Evolutionary conservation across 2,888 invertebrate genomes (phyloP).

Genomic region (Marasmarcha lunaedactyla): DNA sequence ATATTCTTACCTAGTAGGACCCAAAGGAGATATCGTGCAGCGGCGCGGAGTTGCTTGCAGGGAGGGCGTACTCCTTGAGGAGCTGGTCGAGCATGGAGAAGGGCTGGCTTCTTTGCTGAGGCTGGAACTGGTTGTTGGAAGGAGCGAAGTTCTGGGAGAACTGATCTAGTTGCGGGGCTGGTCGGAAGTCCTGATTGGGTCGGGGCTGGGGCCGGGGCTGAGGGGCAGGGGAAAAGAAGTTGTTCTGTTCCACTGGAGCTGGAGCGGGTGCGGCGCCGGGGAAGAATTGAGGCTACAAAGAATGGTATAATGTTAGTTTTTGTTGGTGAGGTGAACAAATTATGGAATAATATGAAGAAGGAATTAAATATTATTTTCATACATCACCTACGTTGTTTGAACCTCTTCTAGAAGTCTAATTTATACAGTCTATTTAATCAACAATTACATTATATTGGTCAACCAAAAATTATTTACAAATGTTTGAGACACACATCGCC

Average conservation of each 20-base stretch:
- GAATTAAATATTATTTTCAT: too few relatives aligned
- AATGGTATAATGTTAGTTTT: constrained; percentile 13
- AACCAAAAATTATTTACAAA: too few relatives aligned
- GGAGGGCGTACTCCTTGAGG: constrained; percentile 83
- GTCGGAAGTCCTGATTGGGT: constrained; percentile 45
- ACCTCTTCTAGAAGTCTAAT: too few relatives aligned
- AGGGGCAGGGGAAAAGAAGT: constrained; percentile 46
- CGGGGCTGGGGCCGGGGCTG: constrained; percentile 31
- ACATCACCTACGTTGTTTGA: too few relatives aligned
- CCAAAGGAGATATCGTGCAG: constrained; percentile 88
- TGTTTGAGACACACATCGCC: too few relatives aligned
- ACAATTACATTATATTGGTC: too few relatives aligned
- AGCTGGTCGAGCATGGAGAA: constrained; percentile 80
- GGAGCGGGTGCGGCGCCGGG: constrained; percentile 49
- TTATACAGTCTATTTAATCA: too few relatives aligned
- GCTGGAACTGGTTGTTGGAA: constrained; percentile 16
- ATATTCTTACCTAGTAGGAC: constrained; percentile 72
- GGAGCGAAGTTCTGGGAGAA: constrained; percentile 23
- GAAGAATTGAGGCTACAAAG: constrained; percentile 48
- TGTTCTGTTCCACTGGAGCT: constrained; percentile 27
- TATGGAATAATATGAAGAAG: not conserved
- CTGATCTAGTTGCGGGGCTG: constrained; percentile 18
- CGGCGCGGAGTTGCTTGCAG: constrained; percentile 75
- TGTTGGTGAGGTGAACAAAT: too few relatives aligned
- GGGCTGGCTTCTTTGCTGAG: constrained; percentile 29